These are phyloP conservation scores for Aurelia coerulea DNA, from an alignment of 30 jellyfish, hydroid and myxozoan genomes.

Conservation along the genomic window DNA sequence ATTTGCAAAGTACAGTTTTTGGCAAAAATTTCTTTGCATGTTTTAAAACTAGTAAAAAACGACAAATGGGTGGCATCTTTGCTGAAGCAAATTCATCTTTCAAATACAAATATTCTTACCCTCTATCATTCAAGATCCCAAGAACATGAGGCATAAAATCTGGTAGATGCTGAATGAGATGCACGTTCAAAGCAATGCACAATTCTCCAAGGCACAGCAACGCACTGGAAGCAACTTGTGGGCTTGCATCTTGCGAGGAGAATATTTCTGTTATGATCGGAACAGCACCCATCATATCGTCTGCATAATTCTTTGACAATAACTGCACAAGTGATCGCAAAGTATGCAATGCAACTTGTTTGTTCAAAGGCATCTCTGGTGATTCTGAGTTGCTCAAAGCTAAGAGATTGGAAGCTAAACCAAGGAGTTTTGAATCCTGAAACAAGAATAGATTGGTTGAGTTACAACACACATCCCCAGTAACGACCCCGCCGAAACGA, in stretches of 20 bases:
- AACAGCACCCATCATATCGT: constrained; percentile 28
- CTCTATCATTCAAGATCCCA: constrained; percentile 16
- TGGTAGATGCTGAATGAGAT: constrained; percentile 71
- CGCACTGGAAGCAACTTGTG: constrained; percentile 74
- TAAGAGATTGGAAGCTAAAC: constrained; percentile 30
- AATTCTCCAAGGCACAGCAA: constrained; percentile 82
- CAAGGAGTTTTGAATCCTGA: constrained; percentile 42
- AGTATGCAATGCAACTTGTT: constrained; percentile 79
- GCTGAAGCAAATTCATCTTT: no score
- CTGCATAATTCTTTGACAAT: constrained; percentile 39
- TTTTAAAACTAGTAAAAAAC: no score
- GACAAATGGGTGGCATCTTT: no score
- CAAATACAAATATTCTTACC: neutral
- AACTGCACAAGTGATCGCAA: constrained; percentile 49
- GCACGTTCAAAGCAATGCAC: constrained; percentile 41
- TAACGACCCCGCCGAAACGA: no score
- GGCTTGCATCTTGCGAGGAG: constrained; percentile 15
- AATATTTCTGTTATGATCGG: constrained; percentile 33
- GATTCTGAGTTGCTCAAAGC: constrained; percentile 13
- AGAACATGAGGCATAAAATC: constrained; percentile 75
- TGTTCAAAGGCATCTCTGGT: constrained; percentile 52
- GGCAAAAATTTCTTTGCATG: no score
- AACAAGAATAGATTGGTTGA: no score
- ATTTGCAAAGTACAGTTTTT: no score
- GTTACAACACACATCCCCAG: no score